These are phyloP conservation scores for Iguana delicatissima DNA, from an alignment of 2,797 vertebrate species.

Conservation along the genomic window DNA sequence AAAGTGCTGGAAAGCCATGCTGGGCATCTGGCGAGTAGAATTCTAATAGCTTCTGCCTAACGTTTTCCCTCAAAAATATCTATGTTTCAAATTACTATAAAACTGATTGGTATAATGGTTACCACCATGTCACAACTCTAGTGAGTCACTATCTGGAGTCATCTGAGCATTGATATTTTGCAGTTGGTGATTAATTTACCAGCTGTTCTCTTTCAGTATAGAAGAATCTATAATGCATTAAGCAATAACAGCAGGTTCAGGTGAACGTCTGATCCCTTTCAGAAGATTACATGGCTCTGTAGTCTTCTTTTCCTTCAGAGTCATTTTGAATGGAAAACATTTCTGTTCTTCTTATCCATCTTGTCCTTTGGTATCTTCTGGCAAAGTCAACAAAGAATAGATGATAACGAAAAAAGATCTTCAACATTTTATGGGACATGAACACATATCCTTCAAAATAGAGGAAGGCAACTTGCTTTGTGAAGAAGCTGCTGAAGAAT, in stretches of 20 bases:
- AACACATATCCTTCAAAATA: not conserved
- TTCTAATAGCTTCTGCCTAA: not conserved
- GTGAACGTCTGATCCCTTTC: not conserved
- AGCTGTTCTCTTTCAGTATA: not conserved
- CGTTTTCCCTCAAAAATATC: not conserved
- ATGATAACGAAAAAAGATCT: not conserved
- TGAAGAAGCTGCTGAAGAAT: not conserved
- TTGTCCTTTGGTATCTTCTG: not conserved
- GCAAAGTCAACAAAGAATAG: not conserved
- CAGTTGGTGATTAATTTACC: not conserved
- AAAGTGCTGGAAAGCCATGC: not conserved
- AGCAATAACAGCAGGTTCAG: not conserved
- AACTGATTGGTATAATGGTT: not conserved
- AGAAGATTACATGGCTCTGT: not conserved
- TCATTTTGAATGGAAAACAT: not conserved
- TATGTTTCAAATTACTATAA: not conserved
- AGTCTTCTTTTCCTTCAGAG: not conserved
- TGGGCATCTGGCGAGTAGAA: slow-evolving; percentile 1
- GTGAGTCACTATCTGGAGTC: not conserved
- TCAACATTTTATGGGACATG: not conserved
- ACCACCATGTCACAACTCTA: not conserved
- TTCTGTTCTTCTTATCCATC: not conserved
- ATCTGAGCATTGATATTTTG: not conserved
- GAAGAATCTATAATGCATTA: not conserved
- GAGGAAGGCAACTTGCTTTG: not conserved